Evolutionary conservation across 2,888 invertebrate genomes (phyloP).

Genomic region (Drosophila recens): DNA sequence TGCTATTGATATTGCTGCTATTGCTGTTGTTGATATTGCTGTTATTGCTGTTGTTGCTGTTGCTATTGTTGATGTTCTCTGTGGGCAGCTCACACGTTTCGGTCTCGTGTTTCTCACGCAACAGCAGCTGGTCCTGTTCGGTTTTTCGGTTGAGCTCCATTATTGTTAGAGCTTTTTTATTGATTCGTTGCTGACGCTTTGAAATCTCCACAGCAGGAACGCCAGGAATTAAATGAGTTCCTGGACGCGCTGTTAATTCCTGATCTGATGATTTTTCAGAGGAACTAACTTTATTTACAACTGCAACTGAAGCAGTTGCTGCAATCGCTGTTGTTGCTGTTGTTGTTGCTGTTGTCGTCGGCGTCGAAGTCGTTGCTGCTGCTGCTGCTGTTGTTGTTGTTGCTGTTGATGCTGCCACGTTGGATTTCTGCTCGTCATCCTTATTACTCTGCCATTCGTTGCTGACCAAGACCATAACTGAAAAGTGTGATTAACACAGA

Average conservation of each 20-base stretch:
- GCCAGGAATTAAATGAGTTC: constrained; percentile 18
- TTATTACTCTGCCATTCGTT: constrained; percentile 83
- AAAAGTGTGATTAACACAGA: constrained; percentile 21
- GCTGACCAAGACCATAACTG: constrained; percentile 84
- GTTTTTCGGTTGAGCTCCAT: constrained; percentile 64
- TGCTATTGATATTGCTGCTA: constrained; percentile 32
- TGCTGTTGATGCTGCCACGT: constrained; percentile 56
- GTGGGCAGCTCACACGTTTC: constrained; percentile 48
- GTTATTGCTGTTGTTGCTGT: constrained; percentile 24
- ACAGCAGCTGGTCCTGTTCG: constrained; percentile 52
- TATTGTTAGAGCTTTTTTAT: constrained; percentile 41
- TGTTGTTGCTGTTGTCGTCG: constrained; percentile 31
- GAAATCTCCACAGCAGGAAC: constrained; percentile 20
- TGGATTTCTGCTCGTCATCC: constrained; percentile 63
- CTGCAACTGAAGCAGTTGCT: constrained; percentile 16
- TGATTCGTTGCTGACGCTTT: constrained; percentile 49
- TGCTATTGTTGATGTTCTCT: constrained; percentile 17
- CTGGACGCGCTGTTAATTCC: constrained; percentile 29
- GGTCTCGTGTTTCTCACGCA: constrained; percentile 60
- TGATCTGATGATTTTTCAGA: constrained; percentile 16
- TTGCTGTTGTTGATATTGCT: constrained; percentile 30
- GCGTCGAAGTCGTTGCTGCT: constrained; percentile 5
- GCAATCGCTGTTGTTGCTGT: constrained; percentile 33
- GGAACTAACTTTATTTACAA: constrained; percentile 24
- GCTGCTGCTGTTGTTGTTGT: constrained; percentile 44